Base-by-base conservation (phyloP, 2,797 vertebrate species). In the Rhabdomys pumilio region DNA sequence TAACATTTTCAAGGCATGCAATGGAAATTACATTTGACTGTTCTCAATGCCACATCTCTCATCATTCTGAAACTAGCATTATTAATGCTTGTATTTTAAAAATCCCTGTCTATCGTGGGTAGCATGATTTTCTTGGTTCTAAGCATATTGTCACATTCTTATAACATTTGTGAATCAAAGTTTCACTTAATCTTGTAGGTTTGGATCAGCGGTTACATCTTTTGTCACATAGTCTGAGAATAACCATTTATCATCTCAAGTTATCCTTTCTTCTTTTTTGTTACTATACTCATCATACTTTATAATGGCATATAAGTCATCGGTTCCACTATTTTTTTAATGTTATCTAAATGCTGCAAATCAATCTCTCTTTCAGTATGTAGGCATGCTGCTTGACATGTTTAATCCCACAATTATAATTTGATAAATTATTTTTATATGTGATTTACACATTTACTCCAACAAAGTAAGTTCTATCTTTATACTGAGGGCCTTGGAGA, bases 401-500 rank as follows among this genome's bases (percentile, higher is more conserved):
- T 63, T 88, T 89, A 10, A 0, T 59, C 20, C 24, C 0, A 89
- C 4, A 93, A 50, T 82, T 92, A 83, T 5, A 90, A 34, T 91
- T 95, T 83, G 57, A 90, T 95, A 76, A 90, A 88, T 69, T 84
- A 17, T 93, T 89, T 95, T 96, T 59, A 38, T 76, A 89, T 94
- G 53, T 73, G 29, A 94, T 97, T 95, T 96, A 83, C 53, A 34
- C 92, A 87, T 87, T 94, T 96, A 83, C 34, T 91, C 80, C 83
- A 80, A 88, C 84, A 90, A 81, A 92, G 77, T 84, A 93, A 96
- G 34, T 97, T 96, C 80, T 97, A 77, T 95, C 53, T 95, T 91
- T 38, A 69, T 76, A 92, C 88, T 87, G 63, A 96, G 72, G 73
- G 79, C 91, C 75, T 79, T 89, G 79, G 65, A 94, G 85, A 95